Evolutionary conservation across 2,113 vertebrate genomes (phyloP).

Genomic region (Cephalopholis sonnerati): DNA sequence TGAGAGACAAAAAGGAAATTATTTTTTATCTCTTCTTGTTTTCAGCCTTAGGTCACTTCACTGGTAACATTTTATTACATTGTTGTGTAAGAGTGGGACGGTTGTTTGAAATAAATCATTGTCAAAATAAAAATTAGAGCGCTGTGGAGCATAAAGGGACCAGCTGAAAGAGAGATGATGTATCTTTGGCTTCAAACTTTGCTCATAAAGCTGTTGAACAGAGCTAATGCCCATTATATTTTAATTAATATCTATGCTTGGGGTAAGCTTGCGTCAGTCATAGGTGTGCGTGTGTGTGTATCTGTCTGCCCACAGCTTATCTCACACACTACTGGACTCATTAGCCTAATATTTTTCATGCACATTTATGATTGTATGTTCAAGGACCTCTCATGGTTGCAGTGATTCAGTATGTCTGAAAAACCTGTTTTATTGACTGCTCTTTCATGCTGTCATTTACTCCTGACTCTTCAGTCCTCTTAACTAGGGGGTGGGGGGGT

Average conservation of each 20-base stretch:
- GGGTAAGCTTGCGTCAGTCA: too few relatives aligned
- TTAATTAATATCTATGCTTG: background rate
- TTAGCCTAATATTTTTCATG: too few relatives aligned
- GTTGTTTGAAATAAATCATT: conserved; percentile 16
- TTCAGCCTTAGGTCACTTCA: conserved; percentile 7
- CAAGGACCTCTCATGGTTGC: too few relatives aligned
- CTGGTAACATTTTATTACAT: conserved; percentile 27
- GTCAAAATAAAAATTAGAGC: background rate
- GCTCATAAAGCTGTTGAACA: background rate
- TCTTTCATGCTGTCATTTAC: too few relatives aligned
- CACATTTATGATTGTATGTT: too few relatives aligned
- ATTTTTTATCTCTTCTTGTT: conserved; percentile 5
- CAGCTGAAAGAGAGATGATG: conserved; percentile 3
- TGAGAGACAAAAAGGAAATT: conserved; percentile 13
- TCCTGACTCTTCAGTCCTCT: too few relatives aligned
- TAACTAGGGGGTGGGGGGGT: too few relatives aligned
- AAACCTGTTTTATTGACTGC: too few relatives aligned
- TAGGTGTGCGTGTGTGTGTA: too few relatives aligned
- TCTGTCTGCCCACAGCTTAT: too few relatives aligned
- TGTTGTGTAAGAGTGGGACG: background rate
- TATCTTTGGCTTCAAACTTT: background rate
- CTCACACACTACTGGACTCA: too few relatives aligned
- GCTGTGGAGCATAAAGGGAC: background rate
- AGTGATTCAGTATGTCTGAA: too few relatives aligned
- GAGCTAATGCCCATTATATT: background rate